A percentile compares a stretch with the other conserved stretches of the same genome.
phyloP scores from a whole-genome alignment of 1,140 invertebrate species.

The Drosophila ogumai region DNA sequence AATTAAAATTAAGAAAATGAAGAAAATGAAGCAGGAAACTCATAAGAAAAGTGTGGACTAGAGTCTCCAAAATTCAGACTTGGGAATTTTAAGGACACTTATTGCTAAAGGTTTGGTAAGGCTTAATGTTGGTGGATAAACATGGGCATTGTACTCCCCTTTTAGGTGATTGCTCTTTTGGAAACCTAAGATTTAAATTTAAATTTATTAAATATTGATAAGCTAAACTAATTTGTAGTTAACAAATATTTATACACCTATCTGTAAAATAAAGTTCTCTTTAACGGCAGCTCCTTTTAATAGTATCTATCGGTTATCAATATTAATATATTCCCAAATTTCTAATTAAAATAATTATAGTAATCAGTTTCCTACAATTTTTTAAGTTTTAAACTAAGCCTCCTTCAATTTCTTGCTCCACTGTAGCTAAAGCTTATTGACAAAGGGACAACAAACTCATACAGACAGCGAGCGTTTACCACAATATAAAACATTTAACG shows the following conservation, averaged over 20 bases:
- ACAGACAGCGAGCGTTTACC: slow-evolving; percentile 48
- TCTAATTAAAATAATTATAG: no score
- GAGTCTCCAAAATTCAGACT: not conserved
- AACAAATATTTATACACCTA: no score
- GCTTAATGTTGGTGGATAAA: not conserved
- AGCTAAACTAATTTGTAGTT: no score
- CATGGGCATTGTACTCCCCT: no score
- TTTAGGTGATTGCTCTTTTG: no score
- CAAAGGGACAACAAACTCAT: slow-evolving; percentile 35
- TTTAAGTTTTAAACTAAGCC: no score
- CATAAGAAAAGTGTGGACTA: not conserved
- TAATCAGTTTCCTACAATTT: no score
- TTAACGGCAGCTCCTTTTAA: not conserved
- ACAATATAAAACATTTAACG: slow-evolving; percentile 63
- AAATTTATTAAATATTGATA: no score
- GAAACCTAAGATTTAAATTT: no score
- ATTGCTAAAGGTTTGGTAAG: not conserved
- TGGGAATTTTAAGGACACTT: not conserved
- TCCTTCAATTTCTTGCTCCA: not conserved
- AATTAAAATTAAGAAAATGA: no score
- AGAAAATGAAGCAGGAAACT: not conserved
- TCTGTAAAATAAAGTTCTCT: not conserved
- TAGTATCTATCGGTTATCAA: no score
- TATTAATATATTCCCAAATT: not conserved
- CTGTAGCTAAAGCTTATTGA: slow-evolving; percentile 45